These are phyloP conservation scores for Semicossyphus pulcher DNA, from an alignment of 2,113 vertebrate genomes.

Conservation along the genomic window DNA sequence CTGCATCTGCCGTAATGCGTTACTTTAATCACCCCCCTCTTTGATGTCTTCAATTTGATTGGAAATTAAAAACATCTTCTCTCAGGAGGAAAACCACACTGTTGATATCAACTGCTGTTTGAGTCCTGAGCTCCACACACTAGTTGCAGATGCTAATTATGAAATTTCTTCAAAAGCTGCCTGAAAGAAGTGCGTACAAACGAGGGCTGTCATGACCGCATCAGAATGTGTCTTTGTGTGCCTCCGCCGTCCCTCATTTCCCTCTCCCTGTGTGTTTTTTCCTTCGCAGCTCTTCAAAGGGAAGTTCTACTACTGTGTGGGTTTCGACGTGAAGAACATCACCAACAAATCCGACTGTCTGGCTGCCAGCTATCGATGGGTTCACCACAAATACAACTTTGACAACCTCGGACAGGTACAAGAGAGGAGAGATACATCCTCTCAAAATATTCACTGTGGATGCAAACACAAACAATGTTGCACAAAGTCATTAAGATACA, in stretches of 20 bases:
- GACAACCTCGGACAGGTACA: constrained; percentile 96
- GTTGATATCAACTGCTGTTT: constrained; percentile 18
- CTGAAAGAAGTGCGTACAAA: not conserved
- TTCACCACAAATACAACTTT: constrained; percentile 98
- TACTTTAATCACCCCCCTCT: constrained; percentile 28
- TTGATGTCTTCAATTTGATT: constrained; percentile 31
- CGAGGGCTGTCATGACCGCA: constrained; percentile 11
- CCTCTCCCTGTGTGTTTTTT: constrained; percentile 23
- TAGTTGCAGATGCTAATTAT: constrained; percentile 51
- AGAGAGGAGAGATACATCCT: not conserved
- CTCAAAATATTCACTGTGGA: not conserved
- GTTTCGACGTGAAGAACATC: constrained; percentile 93
- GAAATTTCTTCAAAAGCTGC: constrained; percentile 50
- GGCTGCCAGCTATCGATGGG: constrained; percentile 93
- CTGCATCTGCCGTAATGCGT: constrained; percentile 1
- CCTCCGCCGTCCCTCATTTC: constrained; percentile 15
- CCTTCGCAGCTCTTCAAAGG: constrained; percentile 94
- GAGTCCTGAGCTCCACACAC: constrained; percentile 2
- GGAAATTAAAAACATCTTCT: constrained; percentile 31
- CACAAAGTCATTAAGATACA: not conserved
- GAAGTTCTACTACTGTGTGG: constrained; percentile 96
- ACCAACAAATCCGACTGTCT: constrained; percentile 95
- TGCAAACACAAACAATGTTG: not conserved
- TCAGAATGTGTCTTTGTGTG: constrained; percentile 16
- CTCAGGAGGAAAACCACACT: not conserved